Evolutionary conservation across 2,113 vertebrate species (phyloP), one percentile per base, ranked within the genome.

Genomic region (Centrocercus urophasianus): DNA sequence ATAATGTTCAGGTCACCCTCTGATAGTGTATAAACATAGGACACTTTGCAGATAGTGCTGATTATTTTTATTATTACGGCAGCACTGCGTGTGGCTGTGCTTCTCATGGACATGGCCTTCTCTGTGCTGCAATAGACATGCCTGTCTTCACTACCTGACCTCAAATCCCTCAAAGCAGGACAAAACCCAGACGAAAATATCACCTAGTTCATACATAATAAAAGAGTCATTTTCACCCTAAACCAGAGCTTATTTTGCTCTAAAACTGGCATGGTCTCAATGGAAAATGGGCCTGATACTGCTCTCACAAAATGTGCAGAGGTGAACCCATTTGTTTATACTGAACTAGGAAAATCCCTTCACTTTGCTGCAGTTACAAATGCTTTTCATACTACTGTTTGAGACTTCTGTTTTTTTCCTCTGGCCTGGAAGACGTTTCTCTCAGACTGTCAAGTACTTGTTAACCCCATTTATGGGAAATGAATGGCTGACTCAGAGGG

Each of bases 141-240:
- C 42, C 90, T 25, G 32, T 60, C 43, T 70, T 73, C 2, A 0
- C 52, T 67, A 67, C 65, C 36, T 67, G 42, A 89, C 88, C 75
- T 93, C 60, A 43, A 25, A 74, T 77, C 84, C 50, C 75, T 91
- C 64, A 25, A 36, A 66, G 72, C 85, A 93, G 69, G 69, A 89
- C 85, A 93, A 85, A 92, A 89, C 91, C 56, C 78, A 88, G 94
- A 92, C 19, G 2, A 89, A 96, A 95, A 96, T 91, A 91, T 80
- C 86, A 87, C 91, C 91, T 96, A 95, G 89, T 96, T 96, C 82
- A 0, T 96, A 94, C 94, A 89, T 95, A 91, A 95, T 95, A 93
- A 97, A 95, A 95, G 89, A 94, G 91, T 47, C 1, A 93, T 93
- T 97, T 97, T 96, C 94, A 90, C 88, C 85, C 85, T 74, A 81